phyloP scores from a whole-genome alignment of 2,888 invertebrate genomes.

The Cotesia congregata region DNA sequence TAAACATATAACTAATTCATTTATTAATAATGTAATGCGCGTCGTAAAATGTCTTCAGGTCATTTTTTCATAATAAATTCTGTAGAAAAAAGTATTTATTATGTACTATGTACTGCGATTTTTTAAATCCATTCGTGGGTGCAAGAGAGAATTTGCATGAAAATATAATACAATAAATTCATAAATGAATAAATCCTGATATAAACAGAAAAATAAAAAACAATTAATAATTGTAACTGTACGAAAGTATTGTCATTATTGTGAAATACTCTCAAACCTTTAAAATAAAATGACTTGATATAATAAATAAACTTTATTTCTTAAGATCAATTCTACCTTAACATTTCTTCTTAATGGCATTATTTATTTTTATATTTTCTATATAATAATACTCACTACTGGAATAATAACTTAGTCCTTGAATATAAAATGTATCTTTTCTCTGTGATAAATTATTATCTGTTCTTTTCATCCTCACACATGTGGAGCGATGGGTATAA shows the following conservation, averaged over 20 bases:
- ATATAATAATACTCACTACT: too few species aligned
- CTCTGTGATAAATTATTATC: not conserved
- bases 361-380: too few species aligned
- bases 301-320: not conserved
- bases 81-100: not conserved
- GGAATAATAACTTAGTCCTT: not conserved
- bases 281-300: slow-evolving; percentile 33
- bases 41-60: not conserved
- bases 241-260: slow-evolving; percentile 59
- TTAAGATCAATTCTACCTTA: not conserved
- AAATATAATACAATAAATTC: slow-evolving; percentile 13
- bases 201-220: slow-evolving; percentile 43
- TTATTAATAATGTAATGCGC: not conserved
- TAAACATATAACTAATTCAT: not conserved
- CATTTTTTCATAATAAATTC: not conserved
- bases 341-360: too few species aligned
- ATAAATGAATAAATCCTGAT: not conserved
- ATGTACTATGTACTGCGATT: not conserved
- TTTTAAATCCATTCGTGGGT: not conserved
- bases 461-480: not conserved
- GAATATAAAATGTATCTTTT: not conserved
- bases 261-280: slow-evolving; percentile 53
- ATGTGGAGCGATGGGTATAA: not conserved
- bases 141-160: slow-evolving; percentile 18
- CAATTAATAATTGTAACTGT: slow-evolving; percentile 49